Base-by-base conservation (phyloP, 2,888 invertebrate species). In the Thalpophila matura region DNA sequence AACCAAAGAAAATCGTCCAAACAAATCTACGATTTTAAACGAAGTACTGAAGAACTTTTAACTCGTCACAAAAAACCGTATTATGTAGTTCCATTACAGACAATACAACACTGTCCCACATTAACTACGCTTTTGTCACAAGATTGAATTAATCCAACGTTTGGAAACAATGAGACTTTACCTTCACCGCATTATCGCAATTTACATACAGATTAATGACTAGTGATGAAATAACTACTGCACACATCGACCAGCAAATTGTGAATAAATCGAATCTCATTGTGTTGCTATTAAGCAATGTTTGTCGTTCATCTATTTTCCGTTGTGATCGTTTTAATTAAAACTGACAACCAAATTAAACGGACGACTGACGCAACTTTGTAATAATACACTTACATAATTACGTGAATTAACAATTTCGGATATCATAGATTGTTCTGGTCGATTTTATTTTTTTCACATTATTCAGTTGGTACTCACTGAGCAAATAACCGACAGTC, bases 251-350 rank as follows among this genome's bases (percentile, higher is more conserved):
- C 50, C 43, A 43, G 18, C 42, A 66, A 74, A 77, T 75, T 73
- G 66, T 68, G 67, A 64, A 72, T 74, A 72, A 80, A 80, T 79
- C 56, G 74, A 81, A 76, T 82, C 69, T 61, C 71, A 77, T 70
- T 76, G 62, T 65, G 53, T 47, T 53, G 31, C 59, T 62, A 67
- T 74, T 77, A 73, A 79, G 50, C 59, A 51, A 40, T 75, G 66
- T 77, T 78, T 76, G 63, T 69, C 60, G 51, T 70, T 70, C 42
- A 74, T 74, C 63, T 74, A 79, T 77, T 79, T 74, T 78, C 24
- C 35, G 58, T 60, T 65, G 56, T 65, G 58, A 74, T 60, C 45
- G 60, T 50, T 74, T 76, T 61, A 68, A 68, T 75, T 77, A 71
- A 76, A 68, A 70, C 69, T 58, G 66, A 43, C 62, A 63, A 59